Percentiles rank a stretch among this genome's conserved stretches.
Evolutionary conservation across 1,140 invertebrate genomes (phyloP).

Genomic region (Fopius arisanus): DNA sequence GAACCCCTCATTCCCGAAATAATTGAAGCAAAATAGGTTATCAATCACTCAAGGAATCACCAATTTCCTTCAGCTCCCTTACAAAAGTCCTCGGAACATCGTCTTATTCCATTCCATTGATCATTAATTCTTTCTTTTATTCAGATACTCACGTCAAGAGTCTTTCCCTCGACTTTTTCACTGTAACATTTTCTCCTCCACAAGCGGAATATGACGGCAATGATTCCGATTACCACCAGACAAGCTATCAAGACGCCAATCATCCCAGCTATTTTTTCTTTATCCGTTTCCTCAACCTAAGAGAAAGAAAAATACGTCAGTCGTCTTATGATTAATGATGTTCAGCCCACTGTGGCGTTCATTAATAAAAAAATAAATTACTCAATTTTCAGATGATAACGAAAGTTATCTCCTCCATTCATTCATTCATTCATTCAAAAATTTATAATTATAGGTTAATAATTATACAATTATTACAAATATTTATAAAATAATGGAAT

Average conservation of each 20-base stretch:
- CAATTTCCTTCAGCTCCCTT: slow-evolving; percentile 38
- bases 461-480: too few species aligned
- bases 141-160: slow-evolving; percentile 41
- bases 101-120: not conserved
- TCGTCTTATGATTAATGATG: too few species aligned
- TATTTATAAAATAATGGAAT: too few species aligned
- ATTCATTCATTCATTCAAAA: too few species aligned
- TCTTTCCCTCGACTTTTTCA: slow-evolving; percentile 45
- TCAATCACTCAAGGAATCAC: not conserved
- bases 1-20: not conserved
- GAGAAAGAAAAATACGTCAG: not conserved
- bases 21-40: not conserved
- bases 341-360: too few species aligned
- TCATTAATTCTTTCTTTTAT: slow-evolving; percentile 9
- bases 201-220: slow-evolving; percentile 46
- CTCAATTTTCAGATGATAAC: too few species aligned
- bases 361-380: too few species aligned
- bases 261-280: slow-evolving; percentile 53
- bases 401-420: too few species aligned
- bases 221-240: slow-evolving; percentile 45
- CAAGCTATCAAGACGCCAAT: slow-evolving; percentile 52
- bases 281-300: slow-evolving; percentile 49
- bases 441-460: too few species aligned
- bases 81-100: slow-evolving; percentile 3
- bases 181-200: slow-evolving; percentile 46